Conservation (phyloP, 2,113 vertebrate genomes). For the Chionomys nivalis region DNA sequence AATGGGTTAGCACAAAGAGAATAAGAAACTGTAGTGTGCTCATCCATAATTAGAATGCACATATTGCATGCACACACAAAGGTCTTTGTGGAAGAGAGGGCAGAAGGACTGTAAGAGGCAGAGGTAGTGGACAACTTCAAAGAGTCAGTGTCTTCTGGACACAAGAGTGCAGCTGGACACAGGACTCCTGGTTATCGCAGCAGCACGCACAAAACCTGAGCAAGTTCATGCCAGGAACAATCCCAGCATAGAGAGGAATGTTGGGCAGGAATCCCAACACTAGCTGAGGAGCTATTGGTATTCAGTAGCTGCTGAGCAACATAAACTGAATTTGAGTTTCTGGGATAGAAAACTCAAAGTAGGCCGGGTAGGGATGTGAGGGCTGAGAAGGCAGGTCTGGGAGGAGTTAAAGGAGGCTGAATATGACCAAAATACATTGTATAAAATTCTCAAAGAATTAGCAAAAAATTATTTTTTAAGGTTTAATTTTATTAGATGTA, state of each 20-base stretch:
- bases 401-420: not conserved
- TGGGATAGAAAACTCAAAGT: not conserved
- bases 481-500: not conserved
- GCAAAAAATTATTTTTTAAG: not conserved
- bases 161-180: not conserved
- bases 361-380: not conserved
- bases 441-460: not conserved
- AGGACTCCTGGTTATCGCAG: not conserved
- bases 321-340: not conserved
- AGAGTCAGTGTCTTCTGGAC: not conserved
- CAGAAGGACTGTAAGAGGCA: not conserved
- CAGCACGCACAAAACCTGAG: not conserved
- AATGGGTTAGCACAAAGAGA: not conserved
- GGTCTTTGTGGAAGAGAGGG: not conserved
- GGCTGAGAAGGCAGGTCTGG: too few relatives aligned
- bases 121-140: not conserved
- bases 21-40: not conserved
- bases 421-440: not conserved
- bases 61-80: not conserved
- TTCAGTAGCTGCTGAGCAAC: not conserved
- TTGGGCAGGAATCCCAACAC: not conserved
- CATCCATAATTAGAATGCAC: not conserved
- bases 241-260: not conserved
- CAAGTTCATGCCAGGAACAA: not conserved
- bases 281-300: not conserved